Base-by-base conservation (phyloP, 2,888 invertebrate genomes). In the Athalia rosae region DNA sequence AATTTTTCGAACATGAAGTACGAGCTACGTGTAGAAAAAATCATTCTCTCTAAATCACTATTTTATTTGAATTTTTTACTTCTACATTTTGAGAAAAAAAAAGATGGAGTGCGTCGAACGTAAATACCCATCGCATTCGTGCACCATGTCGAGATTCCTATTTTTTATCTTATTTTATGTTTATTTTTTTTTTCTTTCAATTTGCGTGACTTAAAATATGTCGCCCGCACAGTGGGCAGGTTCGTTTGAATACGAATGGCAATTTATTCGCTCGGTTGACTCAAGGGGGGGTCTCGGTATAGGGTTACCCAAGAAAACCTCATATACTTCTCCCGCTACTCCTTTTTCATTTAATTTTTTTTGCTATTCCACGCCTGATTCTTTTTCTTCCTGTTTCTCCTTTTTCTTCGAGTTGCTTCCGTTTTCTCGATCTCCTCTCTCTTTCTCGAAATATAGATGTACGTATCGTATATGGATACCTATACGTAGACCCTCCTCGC, bases 241-340 rank as follows among this genome's bases (percentile, higher is more conserved):
- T 64, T 64, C 76, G 53, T 76, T 76, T 63, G 76, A 76, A 76
- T 76, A 76, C 64, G 64, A 76, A 76, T 76, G 56, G 64, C 64
- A 66, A 76, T 76, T 76, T 76, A 76, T 76, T 76, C 76, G 76
- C 64, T 64, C 76, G 64, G 58, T 66, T 64, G 63, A 64, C 64
- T 64, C 63, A 13, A 7, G 45, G 47, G n/a, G 28, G 28, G 28
- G 28, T 53, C 53, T 9, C 4, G 53, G n/a, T 4, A n/a, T n/a
- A 53, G 53, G 53, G 53, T 53, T 53, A 9, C 6, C n/a, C 6
- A n/a, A 53, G 53, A 28, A 28, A 28, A 28, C 28, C 28, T 28
- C 28, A 28, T 28, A 28, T 28, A 28, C 28, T 28, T 28, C 28
- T 28, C 28, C 28, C 28, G 2, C 28, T 28, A 28, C 28, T 28